Conservation (phyloP, 2,797 vertebrate species). For the Pristis pectinata region DNA sequence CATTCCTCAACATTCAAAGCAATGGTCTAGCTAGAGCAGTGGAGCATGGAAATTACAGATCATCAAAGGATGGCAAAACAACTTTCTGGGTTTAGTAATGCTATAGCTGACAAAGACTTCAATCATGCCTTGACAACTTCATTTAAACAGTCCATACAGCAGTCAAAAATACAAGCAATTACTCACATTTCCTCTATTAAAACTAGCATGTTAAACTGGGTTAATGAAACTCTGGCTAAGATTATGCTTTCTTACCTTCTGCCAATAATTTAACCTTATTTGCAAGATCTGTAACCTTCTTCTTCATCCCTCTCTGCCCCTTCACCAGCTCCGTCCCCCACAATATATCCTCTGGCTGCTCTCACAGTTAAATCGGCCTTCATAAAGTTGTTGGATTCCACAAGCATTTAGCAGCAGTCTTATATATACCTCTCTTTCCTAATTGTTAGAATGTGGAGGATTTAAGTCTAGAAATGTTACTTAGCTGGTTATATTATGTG, state of each 20-base stretch:
- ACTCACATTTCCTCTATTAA: not conserved
- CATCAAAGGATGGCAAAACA: not conserved
- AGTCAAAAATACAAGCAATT: not conserved
- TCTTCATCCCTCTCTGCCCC: not conserved
- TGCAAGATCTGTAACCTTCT: not conserved
- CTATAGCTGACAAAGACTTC: not conserved
- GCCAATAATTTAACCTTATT: not conserved
- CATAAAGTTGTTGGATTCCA: not conserved
- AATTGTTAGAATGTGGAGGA: not conserved
- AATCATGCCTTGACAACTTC: not conserved
- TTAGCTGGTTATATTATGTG: not conserved
- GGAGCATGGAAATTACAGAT: not conserved
- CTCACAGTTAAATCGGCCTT: not conserved
- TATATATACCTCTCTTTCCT: not conserved
- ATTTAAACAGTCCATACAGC: not conserved
- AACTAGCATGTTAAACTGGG: not conserved
- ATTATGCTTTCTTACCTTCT: not conserved
- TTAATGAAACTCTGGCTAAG: slow-evolving; percentile 3
- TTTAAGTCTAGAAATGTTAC: not conserved
- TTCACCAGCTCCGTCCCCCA: not conserved
- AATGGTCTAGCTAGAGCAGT: not conserved
- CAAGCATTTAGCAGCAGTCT: not conserved
- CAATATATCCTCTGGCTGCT: not conserved
- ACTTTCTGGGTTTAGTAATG: not conserved
- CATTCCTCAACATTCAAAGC: slow-evolving; percentile 21